Evolutionary conservation across 1,140 invertebrate species (phyloP).

Genomic region (Luehdorfia chinensis): DNA sequence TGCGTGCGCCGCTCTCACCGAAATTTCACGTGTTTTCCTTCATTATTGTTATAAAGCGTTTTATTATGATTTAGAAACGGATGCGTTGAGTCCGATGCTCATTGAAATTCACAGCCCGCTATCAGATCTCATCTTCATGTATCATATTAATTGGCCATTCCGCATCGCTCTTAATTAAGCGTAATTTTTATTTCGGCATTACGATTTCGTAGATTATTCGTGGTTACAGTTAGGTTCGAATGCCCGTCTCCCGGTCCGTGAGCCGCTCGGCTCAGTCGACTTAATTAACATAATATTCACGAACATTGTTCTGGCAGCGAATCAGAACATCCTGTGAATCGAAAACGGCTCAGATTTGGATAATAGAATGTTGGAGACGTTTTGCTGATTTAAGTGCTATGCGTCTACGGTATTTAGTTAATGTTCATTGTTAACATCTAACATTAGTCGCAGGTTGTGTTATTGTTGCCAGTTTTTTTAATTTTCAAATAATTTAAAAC

Average conservation of each 20-base stretch:
- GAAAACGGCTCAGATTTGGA: no score
- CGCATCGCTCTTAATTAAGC: conserved; percentile 44
- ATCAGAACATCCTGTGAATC: no score
- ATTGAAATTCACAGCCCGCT: conserved; percentile 20
- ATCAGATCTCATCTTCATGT: conserved; percentile 32
- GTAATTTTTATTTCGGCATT: conserved; percentile 40
- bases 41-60: conserved; percentile 20
- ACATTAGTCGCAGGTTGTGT: no score
- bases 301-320: no score
- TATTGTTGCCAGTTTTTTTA: no score
- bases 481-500: no score
- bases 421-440: no score
- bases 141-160: conserved; percentile 47
- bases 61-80: conserved; percentile 32
- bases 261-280: conserved; percentile 6
- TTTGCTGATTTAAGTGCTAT: no score
- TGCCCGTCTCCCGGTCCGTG: no score
- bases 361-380: no score
- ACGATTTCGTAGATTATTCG: conserved; percentile 36
- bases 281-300: conserved; percentile 25
- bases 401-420: no score
- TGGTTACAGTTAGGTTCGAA: neutral
- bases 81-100: conserved; percentile 24
- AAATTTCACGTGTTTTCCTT: conserved; percentile 4
- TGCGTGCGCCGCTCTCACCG: conserved; percentile 20